phyloP scores from a whole-genome alignment of 2,113 vertebrate genomes.

The Platichthys stellatus region DNA sequence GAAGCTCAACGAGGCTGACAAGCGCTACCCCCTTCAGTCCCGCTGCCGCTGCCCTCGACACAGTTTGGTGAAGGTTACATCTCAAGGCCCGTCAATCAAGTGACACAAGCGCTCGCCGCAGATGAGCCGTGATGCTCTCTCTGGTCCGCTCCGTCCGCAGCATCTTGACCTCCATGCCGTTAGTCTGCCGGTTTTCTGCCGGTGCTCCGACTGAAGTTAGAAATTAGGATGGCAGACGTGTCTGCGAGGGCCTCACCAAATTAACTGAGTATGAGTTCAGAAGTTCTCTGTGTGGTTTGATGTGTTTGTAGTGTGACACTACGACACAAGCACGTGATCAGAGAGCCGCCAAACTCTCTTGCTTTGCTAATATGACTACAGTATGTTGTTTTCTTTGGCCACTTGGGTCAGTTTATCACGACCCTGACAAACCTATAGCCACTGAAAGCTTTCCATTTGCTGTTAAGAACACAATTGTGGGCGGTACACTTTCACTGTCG shows the following conservation, averaged over 20 bases:
- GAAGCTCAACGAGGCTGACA: conserved; percentile 76
- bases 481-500: not conserved
- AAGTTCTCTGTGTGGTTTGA: conserved; percentile 22
- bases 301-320: not conserved
- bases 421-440: not conserved
- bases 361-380: not conserved
- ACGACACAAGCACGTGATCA: no score
- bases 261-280: conserved; percentile 23
- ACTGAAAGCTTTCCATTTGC: conserved; percentile 22
- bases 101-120: conserved; percentile 70
- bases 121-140: conserved; percentile 68
- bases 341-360: not conserved
- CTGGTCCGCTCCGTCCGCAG: conserved; percentile 37
- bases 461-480: not conserved
- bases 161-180: conserved; percentile 56
- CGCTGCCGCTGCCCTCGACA: conserved; percentile 69
- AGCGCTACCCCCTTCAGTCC: conserved; percentile 61
- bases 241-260: conserved; percentile 45
- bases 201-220: conserved; percentile 52
- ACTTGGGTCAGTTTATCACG: not conserved
- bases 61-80: conserved; percentile 77
- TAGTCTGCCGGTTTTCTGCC: conserved; percentile 48
- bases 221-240: conserved; percentile 62
- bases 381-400: not conserved
- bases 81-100: conserved; percentile 76